Conservation (phyloP, 2,113 vertebrate genomes). For the Corvus hawaiiensis region DNA sequence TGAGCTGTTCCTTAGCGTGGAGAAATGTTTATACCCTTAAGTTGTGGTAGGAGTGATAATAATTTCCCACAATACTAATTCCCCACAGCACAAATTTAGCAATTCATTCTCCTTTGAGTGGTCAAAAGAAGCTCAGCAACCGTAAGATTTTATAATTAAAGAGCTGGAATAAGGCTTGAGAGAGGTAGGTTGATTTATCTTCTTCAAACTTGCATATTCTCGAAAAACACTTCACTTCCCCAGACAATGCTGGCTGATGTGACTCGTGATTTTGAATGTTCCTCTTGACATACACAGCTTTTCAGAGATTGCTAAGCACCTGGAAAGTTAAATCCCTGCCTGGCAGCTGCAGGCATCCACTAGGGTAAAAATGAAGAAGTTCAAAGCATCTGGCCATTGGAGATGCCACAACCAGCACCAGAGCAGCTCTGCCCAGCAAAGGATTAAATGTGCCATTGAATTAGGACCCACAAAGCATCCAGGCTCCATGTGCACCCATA, state of each 20-base stretch:
- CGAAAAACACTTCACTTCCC: not conserved
- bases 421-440: not conserved
- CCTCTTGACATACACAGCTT: not conserved
- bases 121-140: not conserved
- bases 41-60: not conserved
- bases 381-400: not conserved
- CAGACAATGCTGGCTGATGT: conserved; percentile 13
- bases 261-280: conserved; percentile 15
- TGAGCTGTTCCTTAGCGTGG: not conserved
- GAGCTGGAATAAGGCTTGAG: not conserved
- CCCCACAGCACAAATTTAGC: not conserved
- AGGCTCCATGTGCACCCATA: not conserved
- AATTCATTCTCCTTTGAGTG: conserved; percentile 26
- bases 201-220: conserved; percentile 17
- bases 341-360: not conserved
- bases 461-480: not conserved
- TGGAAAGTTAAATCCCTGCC: not conserved
- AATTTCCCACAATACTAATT: conserved; percentile 25
- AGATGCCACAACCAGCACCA: not conserved
- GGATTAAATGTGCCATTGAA: not conserved
- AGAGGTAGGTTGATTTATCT: conserved; percentile 11
- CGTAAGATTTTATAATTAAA: conserved; percentile 25
- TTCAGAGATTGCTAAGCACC: conserved; percentile 12
- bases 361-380: not conserved
- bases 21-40: not conserved